Conservation (phyloP, 2,888 invertebrate species). For the Zootermopsis nevadensis region DNA sequence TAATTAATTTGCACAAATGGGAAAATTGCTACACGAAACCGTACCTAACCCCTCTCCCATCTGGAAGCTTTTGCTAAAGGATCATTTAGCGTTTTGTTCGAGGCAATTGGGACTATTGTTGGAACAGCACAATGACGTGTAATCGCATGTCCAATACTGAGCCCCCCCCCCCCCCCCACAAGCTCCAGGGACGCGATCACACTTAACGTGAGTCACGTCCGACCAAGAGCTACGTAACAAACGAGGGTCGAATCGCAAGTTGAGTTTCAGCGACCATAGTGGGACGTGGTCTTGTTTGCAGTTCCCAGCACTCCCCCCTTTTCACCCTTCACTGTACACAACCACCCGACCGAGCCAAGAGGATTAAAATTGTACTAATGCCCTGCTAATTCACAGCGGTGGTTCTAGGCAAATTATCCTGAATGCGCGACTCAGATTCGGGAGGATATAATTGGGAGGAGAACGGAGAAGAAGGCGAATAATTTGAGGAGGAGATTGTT, state of each 20-base stretch:
- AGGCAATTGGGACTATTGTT: conserved; percentile 65
- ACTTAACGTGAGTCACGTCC: conserved; percentile 31
- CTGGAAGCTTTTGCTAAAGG: conserved; percentile 53
- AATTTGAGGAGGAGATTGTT: conserved; percentile 41
- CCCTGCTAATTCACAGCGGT: conserved; percentile 54
- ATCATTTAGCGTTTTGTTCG: conserved; percentile 66
- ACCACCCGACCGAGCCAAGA: conserved; percentile 44
- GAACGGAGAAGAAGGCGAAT: conserved; percentile 43
- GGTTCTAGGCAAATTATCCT: conserved; percentile 51
- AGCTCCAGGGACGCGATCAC: neutral
- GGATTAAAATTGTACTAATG: conserved; percentile 55
- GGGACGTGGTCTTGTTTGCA: conserved; percentile 39
- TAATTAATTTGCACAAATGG: conserved; percentile 55
- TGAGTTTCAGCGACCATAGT: neutral
- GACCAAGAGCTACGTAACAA: neutral
- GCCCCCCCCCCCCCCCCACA: conserved; percentile 46
- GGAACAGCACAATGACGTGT: conserved; percentile 64
- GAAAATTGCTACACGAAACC: conserved; percentile 51
- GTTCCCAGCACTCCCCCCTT: conserved; percentile 31
- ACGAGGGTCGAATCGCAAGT: neutral
- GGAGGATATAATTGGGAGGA: conserved; percentile 44
- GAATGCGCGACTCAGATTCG: conserved; percentile 23
- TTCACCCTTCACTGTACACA: conserved; percentile 25
- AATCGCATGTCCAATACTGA: conserved; percentile 61
- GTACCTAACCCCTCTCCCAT: no score